These are phyloP conservation scores for Chymomyza fuscimana DNA, from an alignment of 2,888 invertebrate species.

Conservation along the genomic window DNA sequence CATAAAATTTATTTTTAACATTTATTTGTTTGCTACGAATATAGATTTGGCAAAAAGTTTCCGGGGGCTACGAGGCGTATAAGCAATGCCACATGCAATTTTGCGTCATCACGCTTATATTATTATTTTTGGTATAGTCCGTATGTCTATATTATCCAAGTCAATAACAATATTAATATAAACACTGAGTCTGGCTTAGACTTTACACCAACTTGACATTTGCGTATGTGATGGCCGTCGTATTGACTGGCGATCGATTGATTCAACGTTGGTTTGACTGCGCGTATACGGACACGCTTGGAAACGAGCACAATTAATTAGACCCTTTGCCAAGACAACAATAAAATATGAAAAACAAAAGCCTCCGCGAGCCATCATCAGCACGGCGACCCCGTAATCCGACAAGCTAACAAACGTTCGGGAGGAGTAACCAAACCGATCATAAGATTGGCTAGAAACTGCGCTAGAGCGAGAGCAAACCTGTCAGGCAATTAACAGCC, in stretches of 20 bases:
- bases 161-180: neutral
- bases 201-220: constrained; percentile 59
- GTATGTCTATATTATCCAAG: neutral
- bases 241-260: constrained; percentile 14
- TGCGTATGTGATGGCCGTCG: constrained; percentile 52
- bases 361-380: neutral
- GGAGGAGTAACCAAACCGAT: neutral
- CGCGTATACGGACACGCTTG: constrained; percentile 39
- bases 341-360: constrained; percentile 47
- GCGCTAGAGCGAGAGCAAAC: constrained; percentile 44
- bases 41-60: neutral
- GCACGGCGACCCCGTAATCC: neutral
- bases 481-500: constrained; percentile 69
- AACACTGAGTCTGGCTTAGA: neutral
- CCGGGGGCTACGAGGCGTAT: constrained; percentile 18
- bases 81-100: neutral
- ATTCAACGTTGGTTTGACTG: neutral
- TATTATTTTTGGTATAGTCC: neutral
- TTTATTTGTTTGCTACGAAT: neutral
- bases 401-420: neutral
- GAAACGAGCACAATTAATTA: constrained; percentile 78
- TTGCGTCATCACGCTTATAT: neutral
- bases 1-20: neutral
- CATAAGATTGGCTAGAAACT: constrained; percentile 34
- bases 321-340: constrained; percentile 58